Evolutionary conservation across 2,797 vertebrate genomes (phyloP).

Genomic region (Sciurus carolinensis): DNA sequence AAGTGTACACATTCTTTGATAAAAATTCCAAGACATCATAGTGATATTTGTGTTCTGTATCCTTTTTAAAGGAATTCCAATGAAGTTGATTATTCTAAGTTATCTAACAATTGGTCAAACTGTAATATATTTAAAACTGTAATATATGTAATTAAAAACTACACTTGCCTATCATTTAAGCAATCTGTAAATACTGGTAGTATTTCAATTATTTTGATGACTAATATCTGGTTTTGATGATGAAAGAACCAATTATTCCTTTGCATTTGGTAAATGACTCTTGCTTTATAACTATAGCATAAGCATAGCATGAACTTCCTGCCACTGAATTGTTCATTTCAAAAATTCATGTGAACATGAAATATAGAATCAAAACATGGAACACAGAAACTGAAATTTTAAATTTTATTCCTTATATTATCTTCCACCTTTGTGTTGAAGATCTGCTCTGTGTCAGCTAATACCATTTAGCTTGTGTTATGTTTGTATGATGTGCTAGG

Average conservation of each 20-base stretch:
- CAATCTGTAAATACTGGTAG: background rate
- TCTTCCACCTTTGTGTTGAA: background rate
- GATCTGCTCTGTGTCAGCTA: background rate
- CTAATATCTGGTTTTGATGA: background rate
- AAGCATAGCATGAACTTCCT: background rate
- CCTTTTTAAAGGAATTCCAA: background rate
- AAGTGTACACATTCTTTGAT: background rate
- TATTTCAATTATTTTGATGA: slow-evolving; percentile 32
- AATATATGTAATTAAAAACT: background rate
- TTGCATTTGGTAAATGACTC: background rate
- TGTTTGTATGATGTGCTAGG: background rate
- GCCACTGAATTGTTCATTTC: background rate
- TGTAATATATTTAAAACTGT: background rate
- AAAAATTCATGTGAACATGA: background rate
- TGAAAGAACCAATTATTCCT: background rate
- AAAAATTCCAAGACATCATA: background rate
- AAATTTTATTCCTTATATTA: background rate
- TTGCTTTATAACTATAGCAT: background rate
- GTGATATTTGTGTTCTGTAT: background rate
- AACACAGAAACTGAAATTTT: background rate
- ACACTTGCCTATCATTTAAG: background rate
- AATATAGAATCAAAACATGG: background rate
- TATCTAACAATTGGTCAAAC: slow-evolving; percentile 7
- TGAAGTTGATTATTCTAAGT: background rate
- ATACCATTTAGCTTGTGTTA: background rate